A percentile compares a stretch with the other conserved stretches of the same genome.
Evolutionary conservation across 2,797 vertebrate genomes (phyloP).

Genomic region (Benthosema pterotum): DNA sequence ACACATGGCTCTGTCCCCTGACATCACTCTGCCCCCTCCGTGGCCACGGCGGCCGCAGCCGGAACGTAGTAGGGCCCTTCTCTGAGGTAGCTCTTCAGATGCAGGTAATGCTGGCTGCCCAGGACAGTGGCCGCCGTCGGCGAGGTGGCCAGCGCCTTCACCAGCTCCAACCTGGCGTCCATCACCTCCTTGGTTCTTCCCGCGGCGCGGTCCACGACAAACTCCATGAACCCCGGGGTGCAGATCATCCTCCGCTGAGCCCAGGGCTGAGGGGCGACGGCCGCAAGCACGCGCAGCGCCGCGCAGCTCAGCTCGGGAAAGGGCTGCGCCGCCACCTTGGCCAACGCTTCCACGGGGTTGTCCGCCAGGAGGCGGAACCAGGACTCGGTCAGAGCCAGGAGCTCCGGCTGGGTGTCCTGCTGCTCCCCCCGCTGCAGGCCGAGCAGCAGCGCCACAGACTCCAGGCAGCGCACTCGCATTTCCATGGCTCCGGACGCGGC

Average conservation of each 20-base stretch:
- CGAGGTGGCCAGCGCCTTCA: constrained; percentile 87
- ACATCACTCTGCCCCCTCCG: constrained; percentile 90
- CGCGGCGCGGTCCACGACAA: constrained; percentile 89
- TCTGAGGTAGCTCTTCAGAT: constrained; percentile 87
- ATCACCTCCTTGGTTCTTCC: constrained; percentile 91
- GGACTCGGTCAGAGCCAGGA: constrained; percentile 88
- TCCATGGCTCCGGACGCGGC: constrained; percentile 84
- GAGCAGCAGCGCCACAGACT: constrained; percentile 88
- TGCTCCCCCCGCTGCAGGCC: constrained; percentile 92
- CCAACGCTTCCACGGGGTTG: constrained; percentile 88
- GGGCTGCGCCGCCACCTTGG: constrained; percentile 90
- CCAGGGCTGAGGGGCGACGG: constrained; percentile 91
- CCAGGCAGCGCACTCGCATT: constrained; percentile 88
- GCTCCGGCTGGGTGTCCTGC: constrained; percentile 91
- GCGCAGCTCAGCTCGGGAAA: constrained; percentile 94
- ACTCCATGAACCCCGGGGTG: constrained; percentile 94
- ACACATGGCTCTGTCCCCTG: too few relatives aligned
- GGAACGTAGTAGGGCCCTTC: constrained; percentile 93
- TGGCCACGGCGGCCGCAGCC: constrained; percentile 85
- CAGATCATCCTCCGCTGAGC: constrained; percentile 91
- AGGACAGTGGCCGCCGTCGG: constrained; percentile 85
- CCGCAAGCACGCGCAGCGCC: constrained; percentile 90
- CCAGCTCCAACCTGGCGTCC: constrained; percentile 94
- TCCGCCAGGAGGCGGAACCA: constrained; percentile 89
- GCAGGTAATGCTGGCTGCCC: constrained; percentile 89